Conservation (phyloP, 2,113 vertebrate species). For the Nycticebus coucang region DNA sequence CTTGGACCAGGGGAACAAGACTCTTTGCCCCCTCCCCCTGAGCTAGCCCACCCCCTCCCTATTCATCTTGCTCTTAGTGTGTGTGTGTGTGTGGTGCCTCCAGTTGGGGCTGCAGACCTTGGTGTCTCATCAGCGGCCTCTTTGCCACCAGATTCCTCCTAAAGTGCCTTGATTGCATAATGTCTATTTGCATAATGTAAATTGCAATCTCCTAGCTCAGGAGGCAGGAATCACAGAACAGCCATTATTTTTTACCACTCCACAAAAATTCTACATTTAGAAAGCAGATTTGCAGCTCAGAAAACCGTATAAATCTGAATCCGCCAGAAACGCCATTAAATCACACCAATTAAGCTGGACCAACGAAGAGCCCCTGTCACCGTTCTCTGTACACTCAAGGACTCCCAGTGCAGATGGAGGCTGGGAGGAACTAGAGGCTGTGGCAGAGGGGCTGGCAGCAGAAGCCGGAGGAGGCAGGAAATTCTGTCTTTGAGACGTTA, state of each 20-base stretch:
- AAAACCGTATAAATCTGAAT: slow-evolving; percentile 78
- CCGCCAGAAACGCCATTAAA: slow-evolving; percentile 73
- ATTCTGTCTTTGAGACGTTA: neutral
- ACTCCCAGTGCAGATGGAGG: slow-evolving; percentile 48
- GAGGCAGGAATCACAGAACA: slow-evolving; percentile 78
- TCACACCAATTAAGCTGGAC: slow-evolving; percentile 80
- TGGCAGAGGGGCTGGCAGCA: neutral
- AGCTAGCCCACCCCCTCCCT: neutral
- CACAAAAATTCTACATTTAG: slow-evolving; percentile 82
- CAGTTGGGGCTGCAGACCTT: slow-evolving; percentile 73
- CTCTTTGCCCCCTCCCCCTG: neutral
- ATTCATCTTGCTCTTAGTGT: slow-evolving; percentile 11
- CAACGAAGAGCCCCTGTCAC: slow-evolving; percentile 51
- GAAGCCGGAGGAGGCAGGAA: neutral
- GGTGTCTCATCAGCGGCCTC: slow-evolving; percentile 82
- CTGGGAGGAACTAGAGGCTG: neutral
- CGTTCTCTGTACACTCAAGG: slow-evolving; percentile 53
- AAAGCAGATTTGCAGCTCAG: slow-evolving; percentile 81
- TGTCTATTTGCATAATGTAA: slow-evolving; percentile 86
- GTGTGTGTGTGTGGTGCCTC: slow-evolving; percentile 40
- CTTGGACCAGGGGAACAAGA: slow-evolving; percentile 52
- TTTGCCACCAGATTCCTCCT: slow-evolving; percentile 78
- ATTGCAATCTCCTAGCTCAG: slow-evolving; percentile 84
- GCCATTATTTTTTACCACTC: slow-evolving; percentile 75
- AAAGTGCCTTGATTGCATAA: slow-evolving; percentile 87